phyloP scores from a whole-genome alignment of 2,888 invertebrate genomes.

The Agrotis exclamationis region DNA sequence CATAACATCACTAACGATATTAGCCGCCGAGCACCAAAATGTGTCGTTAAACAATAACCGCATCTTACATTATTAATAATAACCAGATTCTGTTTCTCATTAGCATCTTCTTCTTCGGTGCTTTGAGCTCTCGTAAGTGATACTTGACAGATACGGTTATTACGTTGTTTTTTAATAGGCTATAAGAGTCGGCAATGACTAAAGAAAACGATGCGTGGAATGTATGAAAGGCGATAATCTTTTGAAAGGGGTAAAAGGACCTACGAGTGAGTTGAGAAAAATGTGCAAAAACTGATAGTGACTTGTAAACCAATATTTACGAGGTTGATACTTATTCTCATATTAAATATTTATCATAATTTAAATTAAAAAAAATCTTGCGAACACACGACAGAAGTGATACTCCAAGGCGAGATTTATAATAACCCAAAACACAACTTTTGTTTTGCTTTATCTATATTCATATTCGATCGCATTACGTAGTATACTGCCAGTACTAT shows the following conservation, averaged over 20 bases:
- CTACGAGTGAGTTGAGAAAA: not conserved
- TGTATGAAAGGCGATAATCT: not conserved
- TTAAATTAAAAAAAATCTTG: too few relatives aligned
- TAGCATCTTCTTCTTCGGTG: conserved; percentile 47
- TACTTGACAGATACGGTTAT: conserved; percentile 13
- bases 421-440: too few relatives aligned
- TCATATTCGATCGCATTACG: too few relatives aligned
- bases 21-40: conserved; percentile 48
- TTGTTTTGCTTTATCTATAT: too few relatives aligned
- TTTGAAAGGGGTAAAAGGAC: not conserved
- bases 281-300: not conserved
- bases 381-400: too few relatives aligned
- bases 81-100: conserved; percentile 42
- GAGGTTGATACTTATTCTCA: too few relatives aligned
- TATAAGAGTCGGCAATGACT: not conserved
- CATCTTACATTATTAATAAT: conserved; percentile 58
- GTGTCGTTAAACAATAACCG: conserved; percentile 46
- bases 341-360: too few relatives aligned
- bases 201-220: not conserved
- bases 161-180: not conserved
- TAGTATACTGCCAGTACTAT: too few relatives aligned
- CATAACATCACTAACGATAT: conserved; percentile 61
- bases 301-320: too few relatives aligned
- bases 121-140: conserved; percentile 26
- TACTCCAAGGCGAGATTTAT: too few relatives aligned